phyloP scores from a whole-genome alignment of 2,888 invertebrate genomes.

The Formica aserva region DNA sequence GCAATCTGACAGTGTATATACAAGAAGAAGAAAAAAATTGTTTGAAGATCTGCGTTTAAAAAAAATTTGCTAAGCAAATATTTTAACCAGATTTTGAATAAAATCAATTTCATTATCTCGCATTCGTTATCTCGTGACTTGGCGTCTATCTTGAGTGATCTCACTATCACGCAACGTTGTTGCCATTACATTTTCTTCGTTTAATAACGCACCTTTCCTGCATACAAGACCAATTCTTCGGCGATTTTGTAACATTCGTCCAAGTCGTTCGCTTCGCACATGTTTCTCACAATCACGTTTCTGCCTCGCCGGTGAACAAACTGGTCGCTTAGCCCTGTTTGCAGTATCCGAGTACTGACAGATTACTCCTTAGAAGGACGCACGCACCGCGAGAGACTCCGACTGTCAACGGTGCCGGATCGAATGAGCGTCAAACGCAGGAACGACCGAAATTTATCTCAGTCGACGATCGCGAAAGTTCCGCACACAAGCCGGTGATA shows the following conservation, averaged over 20 bases:
- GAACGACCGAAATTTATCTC: conserved; percentile 44
- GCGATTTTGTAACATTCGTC: conserved; percentile 85
- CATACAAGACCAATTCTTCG: conserved; percentile 85
- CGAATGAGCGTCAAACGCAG: conserved; percentile 19
- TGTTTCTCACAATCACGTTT: conserved; percentile 47
- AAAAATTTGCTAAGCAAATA: neutral
- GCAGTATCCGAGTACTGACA: neutral
- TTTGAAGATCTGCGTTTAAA: neutral
- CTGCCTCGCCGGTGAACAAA: neutral
- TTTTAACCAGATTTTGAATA: neutral
- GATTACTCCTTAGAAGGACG: neutral
- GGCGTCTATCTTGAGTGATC: conserved; percentile 10
- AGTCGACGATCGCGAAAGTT: conserved; percentile 23
- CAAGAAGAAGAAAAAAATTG: neutral
- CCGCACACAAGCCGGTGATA: neutral
- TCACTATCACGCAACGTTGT: neutral
- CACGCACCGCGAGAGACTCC: neutral
- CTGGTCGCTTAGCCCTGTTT: neutral
- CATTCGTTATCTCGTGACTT: conserved; percentile 14
- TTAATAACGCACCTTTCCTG: conserved; percentile 85
- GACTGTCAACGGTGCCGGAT: conserved; percentile 9
- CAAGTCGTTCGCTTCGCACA: conserved; percentile 77
- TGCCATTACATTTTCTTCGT: neutral
- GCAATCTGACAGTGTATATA: neutral
- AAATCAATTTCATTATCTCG: conserved; percentile 16